Percentiles rank a stretch among this genome's conserved stretches.
Evolutionary conservation across 2,888 invertebrate species (phyloP).

Genomic region (Macropis europaea): DNA sequence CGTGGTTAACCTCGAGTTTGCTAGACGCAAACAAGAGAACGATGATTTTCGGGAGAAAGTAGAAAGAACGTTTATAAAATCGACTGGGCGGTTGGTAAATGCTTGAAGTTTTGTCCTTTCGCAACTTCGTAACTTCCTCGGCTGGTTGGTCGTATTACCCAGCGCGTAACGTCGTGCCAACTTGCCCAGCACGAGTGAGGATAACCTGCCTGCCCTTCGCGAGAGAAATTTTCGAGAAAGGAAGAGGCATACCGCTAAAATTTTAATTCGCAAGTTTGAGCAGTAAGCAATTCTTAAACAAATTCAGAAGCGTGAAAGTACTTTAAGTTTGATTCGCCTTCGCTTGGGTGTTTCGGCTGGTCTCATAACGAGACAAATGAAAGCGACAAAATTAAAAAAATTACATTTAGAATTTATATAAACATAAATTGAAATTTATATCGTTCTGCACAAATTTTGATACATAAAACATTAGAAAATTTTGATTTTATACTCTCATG

Average conservation of each 20-base stretch:
- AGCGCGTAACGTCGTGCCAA: constrained; percentile 48
- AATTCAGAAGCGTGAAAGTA: constrained; percentile 73
- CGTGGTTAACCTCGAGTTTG: constrained; percentile 27
- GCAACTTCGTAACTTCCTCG: constrained; percentile 55
- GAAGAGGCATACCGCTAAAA: constrained; percentile 58
- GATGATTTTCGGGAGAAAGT: constrained; percentile 50
- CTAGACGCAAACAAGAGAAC: constrained; percentile 36
- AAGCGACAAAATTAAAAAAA: neutral
- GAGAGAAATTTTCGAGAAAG: constrained; percentile 44
- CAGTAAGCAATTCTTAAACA: constrained; percentile 75
- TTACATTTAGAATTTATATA: neutral
- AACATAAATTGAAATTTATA: too few relatives aligned
- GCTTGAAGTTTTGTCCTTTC: constrained; percentile 60
- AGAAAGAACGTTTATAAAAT: constrained; percentile 56
- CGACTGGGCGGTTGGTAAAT: constrained; percentile 54
- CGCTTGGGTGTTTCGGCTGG: neutral
- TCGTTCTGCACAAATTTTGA: too few relatives aligned
- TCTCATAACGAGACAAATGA: neutral
- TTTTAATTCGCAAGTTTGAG: constrained; percentile 77
- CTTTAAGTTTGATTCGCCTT: constrained; percentile 70
- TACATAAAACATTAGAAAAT: too few relatives aligned
- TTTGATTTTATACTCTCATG: too few relatives aligned
- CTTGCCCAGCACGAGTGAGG: constrained; percentile 36
- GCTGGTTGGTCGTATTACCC: constrained; percentile 48
- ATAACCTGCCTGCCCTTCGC: constrained; percentile 26